phyloP scores from a whole-genome alignment of 1,140 invertebrate genomes.

The Zaprionus africanus region DNA sequence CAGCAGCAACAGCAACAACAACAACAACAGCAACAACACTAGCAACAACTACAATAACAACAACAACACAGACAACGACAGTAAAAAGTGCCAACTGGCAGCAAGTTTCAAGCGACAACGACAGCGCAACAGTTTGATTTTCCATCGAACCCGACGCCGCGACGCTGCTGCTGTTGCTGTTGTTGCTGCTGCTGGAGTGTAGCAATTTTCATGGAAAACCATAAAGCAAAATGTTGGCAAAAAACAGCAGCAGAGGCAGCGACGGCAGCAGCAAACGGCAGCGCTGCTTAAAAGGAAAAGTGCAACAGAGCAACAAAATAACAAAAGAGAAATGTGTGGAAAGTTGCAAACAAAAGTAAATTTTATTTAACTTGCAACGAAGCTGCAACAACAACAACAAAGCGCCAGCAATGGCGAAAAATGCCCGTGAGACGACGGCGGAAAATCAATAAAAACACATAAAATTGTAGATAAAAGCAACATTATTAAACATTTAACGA shows the following conservation, averaged over 20 bases:
- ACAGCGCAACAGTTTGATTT: slow-evolving; percentile 75
- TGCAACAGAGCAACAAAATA: slow-evolving; percentile 50
- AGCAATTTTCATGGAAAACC: slow-evolving; percentile 78
- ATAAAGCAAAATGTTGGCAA: slow-evolving; percentile 49
- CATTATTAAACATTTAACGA: slow-evolving; percentile 57
- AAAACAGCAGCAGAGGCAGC: slow-evolving; percentile 33
- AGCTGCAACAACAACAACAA: slow-evolving; percentile 44
- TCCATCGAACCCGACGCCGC: slow-evolving; percentile 63
- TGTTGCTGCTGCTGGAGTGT: slow-evolving; percentile 10
- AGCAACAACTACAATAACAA: neutral
- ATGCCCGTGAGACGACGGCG: neutral
- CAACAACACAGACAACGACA: neutral
- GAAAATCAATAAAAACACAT: slow-evolving; percentile 47
- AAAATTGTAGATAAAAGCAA: slow-evolving; percentile 18
- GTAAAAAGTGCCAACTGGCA: slow-evolving; percentile 36
- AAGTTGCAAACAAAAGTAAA: slow-evolving; percentile 77
- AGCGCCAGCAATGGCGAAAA: slow-evolving; percentile 22
- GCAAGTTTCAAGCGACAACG: slow-evolving; percentile 51
- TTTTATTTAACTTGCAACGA: slow-evolving; percentile 47
- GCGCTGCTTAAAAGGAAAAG: slow-evolving; percentile 74
- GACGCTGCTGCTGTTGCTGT: slow-evolving; percentile 1
- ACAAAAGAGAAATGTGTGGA: slow-evolving; percentile 76
- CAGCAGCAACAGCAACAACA: slow-evolving; percentile 1
- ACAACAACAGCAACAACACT: neutral
- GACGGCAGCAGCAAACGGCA: slow-evolving; percentile 4